These are phyloP conservation scores for Philotrypesis tridentata DNA, from an alignment of 1,140 invertebrate genomes.

Conservation along the genomic window DNA sequence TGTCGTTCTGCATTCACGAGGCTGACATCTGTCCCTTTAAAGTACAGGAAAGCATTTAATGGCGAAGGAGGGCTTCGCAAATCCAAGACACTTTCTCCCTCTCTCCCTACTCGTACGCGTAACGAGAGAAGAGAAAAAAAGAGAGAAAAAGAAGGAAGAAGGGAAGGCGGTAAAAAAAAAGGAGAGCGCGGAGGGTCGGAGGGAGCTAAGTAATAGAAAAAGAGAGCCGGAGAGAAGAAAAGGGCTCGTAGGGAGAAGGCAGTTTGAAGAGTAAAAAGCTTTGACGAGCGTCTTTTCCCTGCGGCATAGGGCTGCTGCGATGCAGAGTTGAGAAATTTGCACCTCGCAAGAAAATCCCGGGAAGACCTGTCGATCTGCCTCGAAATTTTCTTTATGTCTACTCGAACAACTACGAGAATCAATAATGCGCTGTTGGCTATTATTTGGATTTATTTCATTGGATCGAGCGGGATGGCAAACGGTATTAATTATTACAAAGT, in stretches of 20 bases:
- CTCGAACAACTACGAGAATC: too few relatives aligned
- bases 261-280: constrained; percentile 29
- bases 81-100: constrained; percentile 11
- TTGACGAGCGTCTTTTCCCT: constrained; percentile 41
- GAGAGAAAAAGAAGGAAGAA: constrained; percentile 2
- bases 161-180: constrained; percentile 3
- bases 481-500: too few relatives aligned
- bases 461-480: too few relatives aligned
- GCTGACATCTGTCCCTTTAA: background rate
- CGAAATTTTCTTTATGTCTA: background rate
- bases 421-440: too few relatives aligned
- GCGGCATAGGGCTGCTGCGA: constrained; percentile 50
- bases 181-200: background rate
- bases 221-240: constrained; percentile 1
- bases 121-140: constrained; percentile 20
- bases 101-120: background rate
- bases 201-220: constrained; percentile 27
- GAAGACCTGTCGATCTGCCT: too few relatives aligned
- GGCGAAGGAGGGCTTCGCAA: background rate
- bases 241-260: background rate
- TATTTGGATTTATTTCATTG: too few relatives aligned
- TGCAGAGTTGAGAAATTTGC: constrained; percentile 12
- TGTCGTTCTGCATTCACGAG: background rate
- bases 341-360: background rate
- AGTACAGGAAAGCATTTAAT: constrained; percentile 38